phyloP scores from a whole-genome alignment of 2,888 invertebrate species.

The Phytoseiulus persimilis region DNA sequence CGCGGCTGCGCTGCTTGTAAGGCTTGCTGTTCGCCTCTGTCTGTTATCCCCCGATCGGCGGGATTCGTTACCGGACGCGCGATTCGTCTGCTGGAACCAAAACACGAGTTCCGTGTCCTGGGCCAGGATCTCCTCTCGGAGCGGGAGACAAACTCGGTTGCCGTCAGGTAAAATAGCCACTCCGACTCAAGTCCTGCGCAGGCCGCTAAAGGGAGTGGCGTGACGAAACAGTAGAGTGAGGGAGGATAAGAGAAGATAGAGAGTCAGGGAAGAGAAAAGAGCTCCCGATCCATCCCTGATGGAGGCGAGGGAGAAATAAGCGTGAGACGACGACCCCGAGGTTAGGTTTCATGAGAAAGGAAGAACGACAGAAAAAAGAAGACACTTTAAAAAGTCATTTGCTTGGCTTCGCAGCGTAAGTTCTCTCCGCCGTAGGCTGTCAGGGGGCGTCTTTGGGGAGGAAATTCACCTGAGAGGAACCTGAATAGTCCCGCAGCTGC shows the following conservation, averaged over 20 bases:
- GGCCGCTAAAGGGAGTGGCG: not conserved
- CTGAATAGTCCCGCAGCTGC: not conserved
- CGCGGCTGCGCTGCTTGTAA: not conserved
- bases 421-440: not conserved
- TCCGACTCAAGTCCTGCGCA: not conserved
- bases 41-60: not conserved
- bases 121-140: not conserved
- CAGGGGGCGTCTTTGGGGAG: not conserved
- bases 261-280: slow-evolving; percentile 39
- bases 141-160: not conserved
- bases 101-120: not conserved
- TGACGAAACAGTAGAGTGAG: slow-evolving; percentile 39
- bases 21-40: not conserved
- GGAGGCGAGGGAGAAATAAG: not conserved
- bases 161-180: not conserved
- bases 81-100: not conserved
- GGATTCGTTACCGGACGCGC: not conserved
- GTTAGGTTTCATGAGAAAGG: not conserved
- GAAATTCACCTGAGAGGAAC: not conserved
- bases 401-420: not conserved
- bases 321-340: slow-evolving; percentile 30
- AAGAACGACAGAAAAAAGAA: slow-evolving; percentile 14
- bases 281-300: slow-evolving; percentile 22
- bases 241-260: slow-evolving; percentile 42
- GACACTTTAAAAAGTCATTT: slow-evolving; percentile 33